phyloP scores from a whole-genome alignment of 2,113 vertebrate species.

The Zosterops japonicus region DNA sequence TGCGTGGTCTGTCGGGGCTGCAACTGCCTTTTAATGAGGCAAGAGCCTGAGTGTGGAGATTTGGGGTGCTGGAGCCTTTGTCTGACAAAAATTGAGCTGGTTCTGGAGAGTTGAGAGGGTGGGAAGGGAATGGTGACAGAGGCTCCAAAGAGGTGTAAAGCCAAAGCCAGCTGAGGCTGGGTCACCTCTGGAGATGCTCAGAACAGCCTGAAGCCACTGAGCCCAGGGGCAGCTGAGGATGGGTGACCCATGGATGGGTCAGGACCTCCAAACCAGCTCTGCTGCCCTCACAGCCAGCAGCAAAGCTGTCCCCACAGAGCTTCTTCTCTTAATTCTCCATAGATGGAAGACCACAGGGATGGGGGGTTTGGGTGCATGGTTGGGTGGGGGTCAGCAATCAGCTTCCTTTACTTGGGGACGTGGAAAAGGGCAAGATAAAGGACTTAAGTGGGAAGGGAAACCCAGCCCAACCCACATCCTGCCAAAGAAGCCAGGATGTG shows the following conservation, averaged over 20 bases:
- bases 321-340: accelerated
- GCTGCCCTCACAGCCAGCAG: neutral
- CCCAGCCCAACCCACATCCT: accelerated
- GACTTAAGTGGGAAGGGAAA: neutral
- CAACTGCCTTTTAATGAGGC: neutral
- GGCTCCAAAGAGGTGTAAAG: neutral
- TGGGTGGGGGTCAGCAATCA: neutral
- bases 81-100: neutral
- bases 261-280: neutral
- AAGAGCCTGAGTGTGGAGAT: accelerated
- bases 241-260: accelerated
- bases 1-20: neutral
- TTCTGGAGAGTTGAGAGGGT: neutral
- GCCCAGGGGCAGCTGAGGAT: neutral
- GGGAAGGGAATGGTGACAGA: neutral
- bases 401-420: accelerated
- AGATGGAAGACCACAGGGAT: neutral
- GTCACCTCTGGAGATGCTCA: neutral
- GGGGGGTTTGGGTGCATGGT: accelerated
- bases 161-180: neutral
- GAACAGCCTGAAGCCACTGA: neutral
- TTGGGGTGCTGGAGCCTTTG: neutral
- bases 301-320: neutral
- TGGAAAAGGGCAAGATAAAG: neutral
- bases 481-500: neutral